Conservation (phyloP, 2,888 invertebrate species). For the Dysmachus trigonus region DNA sequence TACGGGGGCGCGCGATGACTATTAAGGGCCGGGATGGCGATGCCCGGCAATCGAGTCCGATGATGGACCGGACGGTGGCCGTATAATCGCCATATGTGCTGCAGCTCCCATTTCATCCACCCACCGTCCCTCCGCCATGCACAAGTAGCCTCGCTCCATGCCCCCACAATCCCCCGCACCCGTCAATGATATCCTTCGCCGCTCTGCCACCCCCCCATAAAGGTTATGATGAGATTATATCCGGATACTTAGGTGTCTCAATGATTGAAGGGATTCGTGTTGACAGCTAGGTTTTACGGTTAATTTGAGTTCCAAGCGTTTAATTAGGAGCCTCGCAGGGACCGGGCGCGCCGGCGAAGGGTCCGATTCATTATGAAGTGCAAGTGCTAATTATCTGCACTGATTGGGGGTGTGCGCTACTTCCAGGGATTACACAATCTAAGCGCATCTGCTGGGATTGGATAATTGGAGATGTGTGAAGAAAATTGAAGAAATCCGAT, state of each 20-base stretch:
- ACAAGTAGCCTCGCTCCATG: too few relatives aligned
- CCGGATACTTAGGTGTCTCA: slow-evolving; percentile 18
- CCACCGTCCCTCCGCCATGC: too few relatives aligned
- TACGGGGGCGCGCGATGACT: slow-evolving; percentile 6
- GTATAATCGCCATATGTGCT: not conserved
- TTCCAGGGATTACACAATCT: not conserved
- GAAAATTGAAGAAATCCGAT: not conserved
- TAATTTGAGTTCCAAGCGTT: slow-evolving; percentile 27
- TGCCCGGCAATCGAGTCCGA: not conserved
- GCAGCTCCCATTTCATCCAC: not conserved
- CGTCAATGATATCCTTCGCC: not conserved
- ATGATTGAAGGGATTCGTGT: slow-evolving; percentile 36
- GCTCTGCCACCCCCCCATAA: not conserved
- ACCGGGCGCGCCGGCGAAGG: not conserved
- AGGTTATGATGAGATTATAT: slow-evolving; percentile 33
- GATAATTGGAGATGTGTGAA: not conserved
- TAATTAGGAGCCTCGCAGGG: not conserved
- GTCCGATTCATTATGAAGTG: not conserved
- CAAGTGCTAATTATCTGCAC: not conserved
- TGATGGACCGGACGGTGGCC: not conserved
- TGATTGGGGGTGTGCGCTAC: not conserved
- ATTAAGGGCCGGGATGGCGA: slow-evolving; percentile 19
- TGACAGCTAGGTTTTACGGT: slow-evolving; percentile 24
- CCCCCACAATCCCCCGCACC: too few relatives aligned
- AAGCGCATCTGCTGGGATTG: not conserved